These are phyloP conservation scores for Cyclophora punctaria DNA, from an alignment of 2,888 invertebrate genomes.

Conservation along the genomic window DNA sequence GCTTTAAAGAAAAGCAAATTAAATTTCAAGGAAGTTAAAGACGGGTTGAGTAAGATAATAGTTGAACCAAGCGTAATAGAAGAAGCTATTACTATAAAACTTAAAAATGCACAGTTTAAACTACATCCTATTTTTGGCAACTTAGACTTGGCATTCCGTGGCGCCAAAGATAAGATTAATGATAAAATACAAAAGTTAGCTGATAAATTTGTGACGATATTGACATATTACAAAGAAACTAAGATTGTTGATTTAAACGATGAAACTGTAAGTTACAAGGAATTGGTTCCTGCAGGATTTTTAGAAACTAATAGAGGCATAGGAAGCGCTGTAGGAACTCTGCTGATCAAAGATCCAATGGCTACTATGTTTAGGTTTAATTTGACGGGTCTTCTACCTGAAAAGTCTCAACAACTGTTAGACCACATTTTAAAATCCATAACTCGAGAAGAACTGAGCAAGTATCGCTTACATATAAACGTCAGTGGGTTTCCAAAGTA, in stretches of 20 bases:
- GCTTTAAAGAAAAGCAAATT: slow-evolving; percentile 1
- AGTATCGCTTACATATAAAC: slow-evolving; percentile 24
- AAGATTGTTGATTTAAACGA: slow-evolving; percentile 20
- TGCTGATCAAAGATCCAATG: slow-evolving; percentile 19
- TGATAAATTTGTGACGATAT: slow-evolving; percentile 8
- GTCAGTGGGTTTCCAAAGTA: slow-evolving; percentile 28
- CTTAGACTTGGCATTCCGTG: slow-evolving; percentile 22
- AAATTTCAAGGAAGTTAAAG: slow-evolving; percentile 9
- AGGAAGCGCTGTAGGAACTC: slow-evolving; percentile 34
- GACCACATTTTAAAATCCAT: slow-evolving; percentile 10
- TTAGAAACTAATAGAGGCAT: slow-evolving; percentile 26
- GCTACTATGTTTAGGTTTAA: slow-evolving; percentile 19
- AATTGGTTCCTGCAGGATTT: slow-evolving; percentile 21
- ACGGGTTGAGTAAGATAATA: slow-evolving; percentile 18
- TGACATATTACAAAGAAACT: slow-evolving; percentile 5
- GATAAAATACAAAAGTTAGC: slow-evolving; percentile 14
- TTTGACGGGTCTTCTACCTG: slow-evolving; percentile 10
- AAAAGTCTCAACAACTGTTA: slow-evolving; percentile 24
- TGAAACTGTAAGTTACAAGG: slow-evolving; percentile 20
- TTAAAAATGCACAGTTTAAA: slow-evolving; percentile 20
- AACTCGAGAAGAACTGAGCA: slow-evolving; percentile 5
- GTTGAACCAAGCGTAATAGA: slow-evolving; percentile 16
- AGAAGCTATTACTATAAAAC: slow-evolving; percentile 20
- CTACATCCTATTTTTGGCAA: slow-evolving; percentile 31
- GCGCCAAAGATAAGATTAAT: slow-evolving; percentile 7